A percentile compares a stretch with the other conserved stretches of the same genome.
Conservation (phyloP, 2,797 vertebrate genomes). For the Poeciliopsis presidionis region DNA sequence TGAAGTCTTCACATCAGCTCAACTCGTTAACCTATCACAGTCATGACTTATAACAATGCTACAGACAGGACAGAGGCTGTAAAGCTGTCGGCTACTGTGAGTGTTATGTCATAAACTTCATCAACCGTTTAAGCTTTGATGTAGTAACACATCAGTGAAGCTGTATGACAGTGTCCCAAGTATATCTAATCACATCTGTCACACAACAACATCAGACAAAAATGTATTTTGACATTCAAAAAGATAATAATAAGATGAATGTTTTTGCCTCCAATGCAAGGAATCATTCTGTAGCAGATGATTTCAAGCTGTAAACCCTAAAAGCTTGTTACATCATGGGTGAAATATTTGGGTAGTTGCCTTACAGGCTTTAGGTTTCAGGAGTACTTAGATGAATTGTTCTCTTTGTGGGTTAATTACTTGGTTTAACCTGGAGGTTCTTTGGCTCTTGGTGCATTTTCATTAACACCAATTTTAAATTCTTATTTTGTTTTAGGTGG, state of each 20-base stretch:
- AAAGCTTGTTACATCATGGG: background rate
- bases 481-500: no score
- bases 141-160: slow-evolving; percentile 48
- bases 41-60: slow-evolving; percentile 50
- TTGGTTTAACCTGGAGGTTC: background rate
- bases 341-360: background rate
- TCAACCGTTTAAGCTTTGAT: slow-evolving; percentile 51
- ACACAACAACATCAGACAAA: slow-evolving; percentile 6
- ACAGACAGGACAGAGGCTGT: slow-evolving; percentile 68
- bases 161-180: slow-evolving; percentile 31
- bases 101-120: slow-evolving; percentile 54
- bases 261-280: background rate
- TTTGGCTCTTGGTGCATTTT: background rate
- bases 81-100: slow-evolving; percentile 63
- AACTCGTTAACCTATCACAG: slow-evolving; percentile 56
- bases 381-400: background rate
- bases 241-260: slow-evolving; percentile 6
- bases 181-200: slow-evolving; percentile 31
- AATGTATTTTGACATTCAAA: slow-evolving; percentile 21
- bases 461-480: background rate
- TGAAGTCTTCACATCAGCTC: slow-evolving; percentile 57
- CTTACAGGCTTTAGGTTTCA: background rate
- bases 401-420: background rate
- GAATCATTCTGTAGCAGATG: background rate
- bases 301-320: background rate